Conservation (phyloP, 2,888 invertebrate genomes). For the Calameuta filiformis region DNA sequence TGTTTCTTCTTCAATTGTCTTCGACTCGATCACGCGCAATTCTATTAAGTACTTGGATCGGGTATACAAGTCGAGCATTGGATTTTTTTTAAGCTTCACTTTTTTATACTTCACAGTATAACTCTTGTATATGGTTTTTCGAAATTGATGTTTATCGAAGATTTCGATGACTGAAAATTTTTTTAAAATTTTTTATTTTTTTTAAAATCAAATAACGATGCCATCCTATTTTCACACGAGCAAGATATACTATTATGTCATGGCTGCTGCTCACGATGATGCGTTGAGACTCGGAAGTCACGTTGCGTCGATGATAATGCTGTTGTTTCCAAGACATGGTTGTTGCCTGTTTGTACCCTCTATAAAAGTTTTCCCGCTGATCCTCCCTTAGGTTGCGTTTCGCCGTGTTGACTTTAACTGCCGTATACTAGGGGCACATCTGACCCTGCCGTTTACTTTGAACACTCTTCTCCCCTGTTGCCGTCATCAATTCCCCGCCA, state of each 20-base stretch:
- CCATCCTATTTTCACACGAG: not conserved
- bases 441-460: constrained; percentile 26
- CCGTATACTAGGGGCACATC: not conserved
- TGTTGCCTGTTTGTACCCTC: constrained; percentile 56
- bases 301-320: constrained; percentile 40
- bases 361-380: constrained; percentile 15
- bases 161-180: not conserved
- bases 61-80: not conserved
- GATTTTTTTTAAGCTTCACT: not conserved
- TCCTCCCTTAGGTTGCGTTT: not conserved
- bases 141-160: not conserved
- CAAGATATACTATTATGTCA: constrained; percentile 11
- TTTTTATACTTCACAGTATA: not conserved
- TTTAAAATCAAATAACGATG: not conserved
- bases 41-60: not conserved
- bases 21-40: not conserved
- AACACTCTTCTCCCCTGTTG: not conserved
- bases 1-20: not conserved
- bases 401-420: not conserved
- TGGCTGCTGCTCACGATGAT: constrained; percentile 27
- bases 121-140: not conserved
- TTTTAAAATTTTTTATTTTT: not conserved
- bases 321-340: constrained; percentile 51
- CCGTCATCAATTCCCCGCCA: not conserved
- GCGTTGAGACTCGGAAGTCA: constrained; percentile 31